Percentiles rank a stretch among this genome's conserved stretches.
These are phyloP conservation scores for Cheilosia variabilis DNA, from an alignment of 2,888 invertebrate species.

Conservation along the genomic window DNA sequence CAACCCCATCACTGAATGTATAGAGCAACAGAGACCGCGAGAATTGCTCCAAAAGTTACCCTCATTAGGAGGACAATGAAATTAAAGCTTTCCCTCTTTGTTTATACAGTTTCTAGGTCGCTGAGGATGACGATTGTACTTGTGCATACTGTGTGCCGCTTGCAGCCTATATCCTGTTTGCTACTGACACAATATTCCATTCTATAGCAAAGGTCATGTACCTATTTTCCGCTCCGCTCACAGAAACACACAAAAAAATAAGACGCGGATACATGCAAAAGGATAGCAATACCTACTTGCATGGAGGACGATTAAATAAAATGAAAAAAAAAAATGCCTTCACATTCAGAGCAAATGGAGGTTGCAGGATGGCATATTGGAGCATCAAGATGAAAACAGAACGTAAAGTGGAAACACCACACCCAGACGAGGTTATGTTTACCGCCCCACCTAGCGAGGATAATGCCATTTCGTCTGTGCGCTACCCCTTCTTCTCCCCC, in stretches of 20 bases:
- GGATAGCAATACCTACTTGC: background rate
- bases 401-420: slow-evolving; percentile 35
- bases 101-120: slow-evolving; percentile 72
- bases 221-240: slow-evolving; percentile 62
- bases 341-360: slow-evolving; percentile 60
- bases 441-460: slow-evolving; percentile 35
- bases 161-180: slow-evolving; percentile 74
- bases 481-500: slow-evolving; percentile 5
- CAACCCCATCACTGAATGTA: background rate
- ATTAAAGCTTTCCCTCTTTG: slow-evolving; percentile 63
- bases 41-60: slow-evolving; percentile 32
- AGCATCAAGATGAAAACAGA: slow-evolving; percentile 34
- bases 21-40: slow-evolving; percentile 1
- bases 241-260: background rate
- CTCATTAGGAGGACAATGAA: slow-evolving; percentile 53
- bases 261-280: slow-evolving; percentile 19
- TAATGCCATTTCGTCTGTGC: slow-evolving; percentile 40
- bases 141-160: slow-evolving; percentile 64
- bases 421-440: slow-evolving; percentile 39
- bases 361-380: slow-evolving; percentile 48
- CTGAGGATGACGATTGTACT: slow-evolving; percentile 62
- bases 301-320: slow-evolving; percentile 59
- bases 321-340: slow-evolving; percentile 38
- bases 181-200: slow-evolving; percentile 74
- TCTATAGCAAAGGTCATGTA: slow-evolving; percentile 73